Evolutionary conservation across 2,888 invertebrate genomes (phyloP).

Genomic region (Spilosoma lubricipeda): DNA sequence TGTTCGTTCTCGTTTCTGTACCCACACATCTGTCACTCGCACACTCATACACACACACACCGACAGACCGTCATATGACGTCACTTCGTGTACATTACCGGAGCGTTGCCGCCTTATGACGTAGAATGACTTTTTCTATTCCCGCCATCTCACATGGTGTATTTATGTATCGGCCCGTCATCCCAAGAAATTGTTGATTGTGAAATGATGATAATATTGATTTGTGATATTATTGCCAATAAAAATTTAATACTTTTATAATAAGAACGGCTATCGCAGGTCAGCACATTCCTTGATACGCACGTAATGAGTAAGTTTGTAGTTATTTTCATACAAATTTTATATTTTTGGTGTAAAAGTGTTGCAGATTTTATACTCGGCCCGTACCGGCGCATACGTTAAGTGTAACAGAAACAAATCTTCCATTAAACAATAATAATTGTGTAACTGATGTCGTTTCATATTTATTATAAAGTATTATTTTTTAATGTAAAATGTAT

Average conservation of each 20-base stretch:
- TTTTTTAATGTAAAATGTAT: conserved; percentile 73
- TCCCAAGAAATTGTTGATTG: conserved; percentile 42
- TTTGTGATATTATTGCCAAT: conserved; percentile 82
- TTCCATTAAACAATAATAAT: conserved; percentile 77
- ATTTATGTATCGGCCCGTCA: conserved; percentile 5
- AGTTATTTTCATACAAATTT: conserved; percentile 80
- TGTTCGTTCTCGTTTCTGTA: conserved; percentile 33
- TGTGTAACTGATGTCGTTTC: conserved; percentile 61
- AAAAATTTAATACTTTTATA: conserved; percentile 66
- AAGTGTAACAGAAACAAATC: conserved; percentile 63
- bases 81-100: background rate
- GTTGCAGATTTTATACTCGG: conserved; percentile 67
- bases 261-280: conserved; percentile 50
- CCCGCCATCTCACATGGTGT: conserved; percentile 12
- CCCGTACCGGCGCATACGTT: conserved; percentile 41
- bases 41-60: background rate
- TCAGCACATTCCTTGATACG: conserved; percentile 74
- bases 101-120: background rate
- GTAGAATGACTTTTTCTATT: conserved; percentile 4
- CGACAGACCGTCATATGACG: conserved; percentile 2
- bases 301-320: conserved; percentile 72
- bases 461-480: conserved; percentile 75
- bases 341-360: conserved; percentile 72
- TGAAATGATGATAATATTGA: conserved; percentile 68
- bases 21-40: conserved; percentile 16